phyloP scores from a whole-genome alignment of 2,797 vertebrate species.

The Neostethus bicornis region DNA sequence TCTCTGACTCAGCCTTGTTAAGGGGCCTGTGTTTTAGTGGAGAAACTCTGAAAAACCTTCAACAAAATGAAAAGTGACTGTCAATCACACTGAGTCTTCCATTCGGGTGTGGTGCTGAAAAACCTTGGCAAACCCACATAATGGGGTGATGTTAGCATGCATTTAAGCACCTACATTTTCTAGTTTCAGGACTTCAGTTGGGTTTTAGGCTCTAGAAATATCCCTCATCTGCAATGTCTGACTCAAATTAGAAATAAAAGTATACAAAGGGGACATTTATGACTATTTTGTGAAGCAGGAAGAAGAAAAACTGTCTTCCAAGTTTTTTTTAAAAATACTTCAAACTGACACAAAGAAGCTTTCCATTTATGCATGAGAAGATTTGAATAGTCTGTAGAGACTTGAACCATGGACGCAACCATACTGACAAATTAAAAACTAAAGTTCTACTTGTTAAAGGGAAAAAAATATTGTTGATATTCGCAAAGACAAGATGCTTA shows the following conservation, averaged over 20 bases:
- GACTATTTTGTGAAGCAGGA: no score
- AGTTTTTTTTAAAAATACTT: no score
- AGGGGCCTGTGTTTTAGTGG: conserved; percentile 67
- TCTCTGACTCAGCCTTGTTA: conserved; percentile 65
- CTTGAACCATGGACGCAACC: no score
- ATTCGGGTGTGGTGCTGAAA: conserved; percentile 42
- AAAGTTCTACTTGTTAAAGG: no score
- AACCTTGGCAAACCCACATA: conserved; percentile 26
- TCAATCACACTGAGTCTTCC: conserved; percentile 66
- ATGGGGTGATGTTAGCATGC: conserved; percentile 52
- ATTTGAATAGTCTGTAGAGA: no score
- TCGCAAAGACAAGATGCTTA: no score
- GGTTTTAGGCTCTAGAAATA: conserved; percentile 50
- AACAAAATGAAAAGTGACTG: conserved; percentile 71
- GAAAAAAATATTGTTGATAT: no score
- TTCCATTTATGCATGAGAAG: no score
- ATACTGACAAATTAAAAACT: no score
- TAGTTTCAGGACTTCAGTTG: conserved; percentile 27
- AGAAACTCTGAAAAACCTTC: conserved; percentile 47
- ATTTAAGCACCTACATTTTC: conserved; percentile 26
- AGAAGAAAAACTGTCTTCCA: no score
- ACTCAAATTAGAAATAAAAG: background rate
- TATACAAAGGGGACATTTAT: no score
- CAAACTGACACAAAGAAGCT: no score
- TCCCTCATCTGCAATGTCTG: conserved; percentile 45